phyloP scores from a whole-genome alignment of 2,888 invertebrate species.

The Sarcophaga carnaria region DNA sequence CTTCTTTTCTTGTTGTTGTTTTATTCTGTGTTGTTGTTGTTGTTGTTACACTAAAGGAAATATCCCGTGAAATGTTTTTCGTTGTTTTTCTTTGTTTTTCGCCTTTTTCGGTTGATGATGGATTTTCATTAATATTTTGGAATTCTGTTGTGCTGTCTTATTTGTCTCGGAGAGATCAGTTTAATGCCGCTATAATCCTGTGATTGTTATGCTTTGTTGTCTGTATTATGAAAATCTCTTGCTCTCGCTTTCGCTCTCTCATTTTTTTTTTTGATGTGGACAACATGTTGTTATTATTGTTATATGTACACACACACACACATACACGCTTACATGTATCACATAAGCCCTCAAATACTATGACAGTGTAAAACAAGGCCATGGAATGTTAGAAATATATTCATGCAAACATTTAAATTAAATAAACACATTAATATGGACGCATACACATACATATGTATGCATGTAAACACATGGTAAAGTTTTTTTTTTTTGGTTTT shows the following conservation, averaged over 20 bases:
- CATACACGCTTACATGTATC: no score
- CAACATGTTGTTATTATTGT: no score
- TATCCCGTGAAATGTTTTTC: conserved; percentile 49
- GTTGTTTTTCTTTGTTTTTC: neutral
- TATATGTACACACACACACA: no score
- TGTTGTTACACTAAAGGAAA: conserved; percentile 12
- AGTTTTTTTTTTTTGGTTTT: no score
- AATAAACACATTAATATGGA: no score
- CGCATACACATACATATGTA: no score
- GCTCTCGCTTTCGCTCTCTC: neutral
- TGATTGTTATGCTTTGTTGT: neutral
- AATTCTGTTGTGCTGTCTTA: conserved; percentile 54
- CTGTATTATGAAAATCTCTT: conserved; percentile 45
- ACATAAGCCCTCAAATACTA: no score
- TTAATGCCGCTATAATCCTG: conserved; percentile 60
- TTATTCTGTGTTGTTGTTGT: neutral
- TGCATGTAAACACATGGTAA: no score
- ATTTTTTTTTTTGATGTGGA: no score
- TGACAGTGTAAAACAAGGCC: neutral
- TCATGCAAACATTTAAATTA: no score
- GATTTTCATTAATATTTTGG: conserved; percentile 61
- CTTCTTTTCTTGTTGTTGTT: neutral
- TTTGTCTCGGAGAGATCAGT: conserved; percentile 12
- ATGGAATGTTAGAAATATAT: neutral
- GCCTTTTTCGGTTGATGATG: neutral